Base-by-base conservation (phyloP, 2,888 invertebrate species). In the Platycheirus albimanus region DNA sequence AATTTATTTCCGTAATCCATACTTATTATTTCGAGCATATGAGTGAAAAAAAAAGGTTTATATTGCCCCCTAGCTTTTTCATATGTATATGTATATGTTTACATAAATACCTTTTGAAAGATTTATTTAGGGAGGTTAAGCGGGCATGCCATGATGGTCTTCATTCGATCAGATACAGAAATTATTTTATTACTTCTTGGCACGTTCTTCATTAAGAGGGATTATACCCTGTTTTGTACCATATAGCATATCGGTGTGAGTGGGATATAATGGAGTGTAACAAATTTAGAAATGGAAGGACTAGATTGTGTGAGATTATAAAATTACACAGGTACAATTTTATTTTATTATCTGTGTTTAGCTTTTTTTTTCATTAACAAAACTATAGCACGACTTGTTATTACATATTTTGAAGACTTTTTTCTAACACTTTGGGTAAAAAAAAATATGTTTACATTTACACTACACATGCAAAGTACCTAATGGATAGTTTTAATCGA, bases 101-200 rank as follows among this genome's bases (percentile, higher is more conserved):
- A n/a, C n/a, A n/a, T n/a, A n/a, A n/a, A n/a, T 33, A 17, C 52
- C 19, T 19, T 30, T 11, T 33, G 6, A 30, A 52, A 52, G 52
- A 52, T 51, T 52, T 36, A 52, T 4, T 52, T 33, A 19, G 20
- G 8, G n/a, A 63, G 54, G 63, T 20, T 61, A 70, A 63, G 38
- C 24, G 19, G 2, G 15, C 52, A 45, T 74, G 66, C 13, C 41
- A 56, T 20, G 33, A 41, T 24, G 24, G 24, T 30, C 43, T 61
- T 17, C 28, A 52, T 36, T 36, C 36, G 28, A 61, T 69, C 61
- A 15, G 69, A 61, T 69, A 63, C 0, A 52, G 43, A 74, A 61
- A 61, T 28, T 47, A 71, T 77, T 71, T 77, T 77, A 77, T 77
- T 77, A 56, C 71, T 56, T 64, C 64, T 70, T 70, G 77, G 70